These are phyloP conservation scores for Hypena proboscidalis DNA, from an alignment of 2,888 invertebrate genomes.

Conservation along the genomic window DNA sequence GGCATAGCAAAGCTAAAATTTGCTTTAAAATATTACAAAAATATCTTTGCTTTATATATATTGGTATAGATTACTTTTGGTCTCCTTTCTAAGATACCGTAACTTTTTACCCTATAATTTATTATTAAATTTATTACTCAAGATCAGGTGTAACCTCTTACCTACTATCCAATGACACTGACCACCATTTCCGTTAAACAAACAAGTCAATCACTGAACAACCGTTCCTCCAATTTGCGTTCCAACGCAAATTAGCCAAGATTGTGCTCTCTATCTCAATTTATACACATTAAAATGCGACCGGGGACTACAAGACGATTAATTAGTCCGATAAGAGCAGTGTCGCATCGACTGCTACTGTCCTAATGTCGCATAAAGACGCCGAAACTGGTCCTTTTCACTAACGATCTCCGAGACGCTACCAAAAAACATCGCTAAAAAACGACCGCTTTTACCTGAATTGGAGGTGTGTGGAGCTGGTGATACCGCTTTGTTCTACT, in stretches of 20 bases:
- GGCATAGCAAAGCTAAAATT: no score
- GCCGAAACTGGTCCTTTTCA: constrained; percentile 78
- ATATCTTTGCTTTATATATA: no score
- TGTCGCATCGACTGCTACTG: constrained; percentile 68
- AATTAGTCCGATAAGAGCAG: constrained; percentile 75
- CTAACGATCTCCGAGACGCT: constrained; percentile 72
- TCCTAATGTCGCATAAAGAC: constrained; percentile 65
- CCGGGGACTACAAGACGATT: constrained; percentile 66
- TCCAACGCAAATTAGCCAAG: constrained; percentile 37
- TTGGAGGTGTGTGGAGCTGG: constrained; percentile 53
- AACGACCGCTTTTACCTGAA: constrained; percentile 74
- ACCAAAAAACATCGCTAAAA: constrained; percentile 76
- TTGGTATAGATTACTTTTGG: no score
- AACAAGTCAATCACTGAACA: constrained; percentile 18
- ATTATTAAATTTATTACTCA: no score
- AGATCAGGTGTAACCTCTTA: no score
- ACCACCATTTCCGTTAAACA: constrained; percentile 5
- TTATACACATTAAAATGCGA: constrained; percentile 51
- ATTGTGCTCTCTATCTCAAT: constrained; percentile 47
- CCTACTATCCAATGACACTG: no score
- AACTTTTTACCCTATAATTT: no score
- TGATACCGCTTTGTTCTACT: constrained; percentile 29
- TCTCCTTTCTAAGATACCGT: no score
- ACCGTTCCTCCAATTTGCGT: constrained; percentile 42
- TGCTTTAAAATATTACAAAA: no score